Percentiles rank a stretch among this genome's conserved stretches.
These are phyloP conservation scores for Hydropsyche betteni DNA, from an alignment of 2,888 invertebrate species.

Conservation along the genomic window DNA sequence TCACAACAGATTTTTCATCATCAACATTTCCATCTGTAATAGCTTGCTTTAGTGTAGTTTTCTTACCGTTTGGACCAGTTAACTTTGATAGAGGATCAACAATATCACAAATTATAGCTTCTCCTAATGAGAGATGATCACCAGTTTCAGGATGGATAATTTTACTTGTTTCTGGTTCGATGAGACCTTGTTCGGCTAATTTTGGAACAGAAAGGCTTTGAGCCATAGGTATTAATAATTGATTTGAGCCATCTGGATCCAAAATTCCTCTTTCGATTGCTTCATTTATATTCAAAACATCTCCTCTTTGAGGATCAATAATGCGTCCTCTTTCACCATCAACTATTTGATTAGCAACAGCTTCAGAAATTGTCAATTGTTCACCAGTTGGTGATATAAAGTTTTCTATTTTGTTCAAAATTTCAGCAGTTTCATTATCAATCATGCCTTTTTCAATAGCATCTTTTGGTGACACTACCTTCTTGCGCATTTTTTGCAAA, in stretches of 20 bases:
- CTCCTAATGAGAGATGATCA: conserved; percentile 76
- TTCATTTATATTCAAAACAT: conserved; percentile 80
- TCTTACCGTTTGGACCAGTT: conserved; percentile 68
- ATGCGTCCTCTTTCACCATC: conserved; percentile 81
- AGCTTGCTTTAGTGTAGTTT: conserved; percentile 80
- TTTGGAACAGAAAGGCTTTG: conserved; percentile 84
- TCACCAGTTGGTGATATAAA: conserved; percentile 69
- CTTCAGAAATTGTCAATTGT: conserved; percentile 77
- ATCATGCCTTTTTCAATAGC: conserved; percentile 82
- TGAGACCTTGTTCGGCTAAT: conserved; percentile 84
- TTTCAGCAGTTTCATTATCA: conserved; percentile 77
- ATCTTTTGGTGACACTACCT: conserved; percentile 77
- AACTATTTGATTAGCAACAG: conserved; percentile 74
- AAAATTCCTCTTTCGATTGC: conserved; percentile 85
- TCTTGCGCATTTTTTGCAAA: conserved; percentile 81
- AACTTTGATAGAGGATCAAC: conserved; percentile 83
- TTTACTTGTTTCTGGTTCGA: conserved; percentile 76
- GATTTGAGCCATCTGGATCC: conserved; percentile 79
- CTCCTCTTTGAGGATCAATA: conserved; percentile 83
- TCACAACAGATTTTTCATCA: conserved; percentile 73
- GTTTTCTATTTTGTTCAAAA: conserved; percentile 70
- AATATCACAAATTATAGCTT: conserved; percentile 89
- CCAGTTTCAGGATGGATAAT: conserved; percentile 91
- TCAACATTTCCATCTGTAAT: conserved; percentile 77
- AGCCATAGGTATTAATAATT: conserved; percentile 81